Evolutionary conservation across 2,888 invertebrate species (phyloP), one percentile per base, ranked within the genome.

Genomic region (Perizoma flavofasciatum): DNA sequence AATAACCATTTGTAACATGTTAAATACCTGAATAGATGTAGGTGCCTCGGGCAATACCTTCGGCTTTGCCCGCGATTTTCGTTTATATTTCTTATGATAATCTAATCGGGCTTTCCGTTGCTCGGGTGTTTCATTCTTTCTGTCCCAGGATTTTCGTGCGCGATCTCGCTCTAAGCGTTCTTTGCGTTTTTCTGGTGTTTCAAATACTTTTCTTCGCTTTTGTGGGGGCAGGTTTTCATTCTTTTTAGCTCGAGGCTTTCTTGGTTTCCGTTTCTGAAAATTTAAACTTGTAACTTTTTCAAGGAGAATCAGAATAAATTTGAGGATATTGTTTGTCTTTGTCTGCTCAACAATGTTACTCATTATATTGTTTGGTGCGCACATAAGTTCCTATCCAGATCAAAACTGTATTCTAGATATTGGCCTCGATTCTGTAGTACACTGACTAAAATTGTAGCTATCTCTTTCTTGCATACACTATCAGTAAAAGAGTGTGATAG

Each of bases 81-180:
- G 11, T 49, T 53, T 55, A 32, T 58, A 73, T 63, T 72, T 69
- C 11, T 69, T 73, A 49, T 76, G 76, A 46, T 73, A 69, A n/a
- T 77, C 35, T 0, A 71, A 66, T 41, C 69, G 63, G 4, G 67
- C 49, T 32, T 58, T 68, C 6, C 70, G 69, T 7, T 76, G 71
- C 49, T 74, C 56, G 0, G 57, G 47, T 5, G 57, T 52, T 6
- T 57, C 57, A 7, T 57, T 47, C 34, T 48, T 34, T 4, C 57
- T 22, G 4, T 51, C 57, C 57, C 57, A 52, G 2, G 41, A 47
- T 6, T 57, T 57, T 6, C 57, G 35, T 0, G 35, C 47, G 11
- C 57, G 0, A 6, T 57, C 57, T 9, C 37, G n/a, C 11, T 57
- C 32, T 5, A 57, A 32, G 4, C 57, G 33, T 39, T 57, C 47